phyloP scores from a whole-genome alignment of 2,113 vertebrate species.

The Thymallus thymallus region DNA sequence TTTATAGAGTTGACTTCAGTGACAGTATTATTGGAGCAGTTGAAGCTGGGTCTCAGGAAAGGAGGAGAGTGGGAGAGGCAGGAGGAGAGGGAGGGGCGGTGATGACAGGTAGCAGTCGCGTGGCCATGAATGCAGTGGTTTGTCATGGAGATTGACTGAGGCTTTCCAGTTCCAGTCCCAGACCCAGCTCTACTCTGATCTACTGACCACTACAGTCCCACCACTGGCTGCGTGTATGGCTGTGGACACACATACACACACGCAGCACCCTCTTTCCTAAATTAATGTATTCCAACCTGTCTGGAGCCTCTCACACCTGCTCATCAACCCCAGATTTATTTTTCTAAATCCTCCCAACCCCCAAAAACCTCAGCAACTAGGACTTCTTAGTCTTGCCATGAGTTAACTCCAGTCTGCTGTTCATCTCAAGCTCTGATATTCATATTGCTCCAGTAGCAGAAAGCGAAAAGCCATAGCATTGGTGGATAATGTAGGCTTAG shows the following conservation, averaged over 20 bases:
- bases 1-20: constrained; percentile 69
- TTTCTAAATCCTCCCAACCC: too few relatives aligned
- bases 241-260: too few relatives aligned
- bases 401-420: constrained; percentile 4
- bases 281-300: too few relatives aligned
- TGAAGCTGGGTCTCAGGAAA: constrained; percentile 29
- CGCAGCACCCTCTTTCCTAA: too few relatives aligned
- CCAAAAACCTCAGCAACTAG: too few relatives aligned
- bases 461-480: background rate
- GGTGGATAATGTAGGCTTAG: background rate
- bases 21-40: constrained; percentile 67
- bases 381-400: constrained; percentile 22
- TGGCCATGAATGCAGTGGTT: constrained; percentile 39
- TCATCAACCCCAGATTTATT: too few relatives aligned
- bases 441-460: constrained; percentile 4
- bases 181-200: background rate
- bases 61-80: background rate
- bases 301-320: too few relatives aligned
- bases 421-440: background rate
- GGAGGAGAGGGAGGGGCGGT: constrained; percentile 9
- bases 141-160: constrained; percentile 10
- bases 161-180: background rate
- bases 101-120: constrained; percentile 32
- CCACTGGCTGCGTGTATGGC: too few relatives aligned
- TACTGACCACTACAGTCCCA: background rate